Evolutionary conservation across 2,113 vertebrate species (phyloP), one percentile per base, ranked within the genome.

Genomic region (Takifugu bimaculatus): DNA sequence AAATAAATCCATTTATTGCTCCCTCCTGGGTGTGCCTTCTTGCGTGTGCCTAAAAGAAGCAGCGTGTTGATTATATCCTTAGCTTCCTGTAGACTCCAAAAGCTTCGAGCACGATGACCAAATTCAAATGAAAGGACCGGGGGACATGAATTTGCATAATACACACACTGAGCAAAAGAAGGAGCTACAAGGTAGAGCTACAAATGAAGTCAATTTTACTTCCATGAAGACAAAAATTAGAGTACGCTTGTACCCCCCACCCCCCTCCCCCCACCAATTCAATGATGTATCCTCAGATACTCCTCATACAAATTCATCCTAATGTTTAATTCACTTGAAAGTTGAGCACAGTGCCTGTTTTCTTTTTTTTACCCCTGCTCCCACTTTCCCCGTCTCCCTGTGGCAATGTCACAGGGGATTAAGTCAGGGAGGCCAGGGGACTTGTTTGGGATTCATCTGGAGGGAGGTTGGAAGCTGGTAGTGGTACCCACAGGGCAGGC

Each of bases 1-100:
- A 88, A 91, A 91, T 90, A 89, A 88, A 88, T 82, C 78, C 68
- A 87, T 91, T 85, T 88, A 80, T 88, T 86, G 80, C 57, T 77
- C 49, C 75, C 89, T 83, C 68, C 76, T 67, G 89, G 90, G 79
- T 65, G 83, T 74, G 60, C 74, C 77, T 82, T 83, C 68, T 86
- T 65, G 20, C 20, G 20, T 20, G 63, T 78, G 84, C 72, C 87
- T 84, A 79, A 84, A 81, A 89, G 82, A 64, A 79, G 75, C 60
- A 29, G 50, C 49, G 79, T 79, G 77, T 84, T 83, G 84, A 87
- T 84, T 87, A 84, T 81, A 79, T 74, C 75, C 64, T 79, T 60
- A 75, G 79, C 70, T 80, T 74, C 70, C 74, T 74, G 66, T 70
- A 70, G 70, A 81, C 66, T 69, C 51, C 65, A 57, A 59, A 48